Base-by-base conservation (phyloP, 2,888 invertebrate genomes). In the Drosophila picticornis region DNA sequence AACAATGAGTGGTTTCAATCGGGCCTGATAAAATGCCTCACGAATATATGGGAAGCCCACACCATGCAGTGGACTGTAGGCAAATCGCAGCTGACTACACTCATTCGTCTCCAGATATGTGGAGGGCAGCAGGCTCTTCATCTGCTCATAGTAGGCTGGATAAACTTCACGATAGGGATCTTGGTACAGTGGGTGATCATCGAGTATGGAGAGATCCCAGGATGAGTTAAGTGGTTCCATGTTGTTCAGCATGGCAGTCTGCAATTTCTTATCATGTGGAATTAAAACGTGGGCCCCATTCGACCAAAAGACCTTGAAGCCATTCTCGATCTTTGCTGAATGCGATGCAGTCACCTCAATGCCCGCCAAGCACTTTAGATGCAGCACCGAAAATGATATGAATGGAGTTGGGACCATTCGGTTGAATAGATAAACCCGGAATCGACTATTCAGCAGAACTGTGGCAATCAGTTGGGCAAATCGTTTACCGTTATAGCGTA, bases 31-130 rank as follows among this genome's bases (percentile, higher is more conserved):
- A 91, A 99, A 97, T 4, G 97, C 97, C 83, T 95, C 94, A 60
- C 95, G 93, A 73, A 99, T 94, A 89, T 95, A 98, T 7, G 95
- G 94, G 91, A 97, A 97, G 0, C 99, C 99, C 2, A 99, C 99
- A 1, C 99, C 99, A 92, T 99, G 99, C 97, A 99, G 98, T 0
- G 99, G 97, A 16, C 99, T 98, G 92, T 99, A 99, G 0, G 98
- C 96, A 77, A 98, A 96, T 65, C 95, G 95, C 2, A 97, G 91
- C 5, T 94, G 93, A 31, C 93, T 94, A 63, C 93, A 93, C 88
- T 97, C 96, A 29, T 95, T 92, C 2, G 80, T 92, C 58, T 94
- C 94, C 48, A 95, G 81, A 34, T 94, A 93, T 3, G 94, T 94
- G 27, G 94, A 92, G 27, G 95, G 93, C 4, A 96, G 93, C 31